Conservation (phyloP, 1,140 invertebrate genomes). For the Drosophila pseudoananassae region DNA sequence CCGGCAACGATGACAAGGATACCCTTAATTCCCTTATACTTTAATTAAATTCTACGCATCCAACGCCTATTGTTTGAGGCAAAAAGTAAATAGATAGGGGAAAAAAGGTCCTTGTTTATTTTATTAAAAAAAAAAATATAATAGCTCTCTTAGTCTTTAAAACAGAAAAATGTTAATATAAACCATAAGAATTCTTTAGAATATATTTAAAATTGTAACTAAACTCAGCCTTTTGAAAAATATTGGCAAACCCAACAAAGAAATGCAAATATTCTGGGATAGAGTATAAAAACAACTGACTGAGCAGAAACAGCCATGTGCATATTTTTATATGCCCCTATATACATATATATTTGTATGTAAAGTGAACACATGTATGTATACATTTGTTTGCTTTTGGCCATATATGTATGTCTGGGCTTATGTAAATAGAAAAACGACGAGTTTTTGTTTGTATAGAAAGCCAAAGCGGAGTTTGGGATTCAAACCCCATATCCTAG, state of each 20-base stretch:
- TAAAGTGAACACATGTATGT: slow-evolving; percentile 11
- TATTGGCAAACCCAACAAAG: neutral
- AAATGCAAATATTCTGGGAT: slow-evolving; percentile 32
- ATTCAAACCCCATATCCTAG: slow-evolving; percentile 6
- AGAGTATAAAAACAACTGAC: slow-evolving; percentile 41
- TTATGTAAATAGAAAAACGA: slow-evolving; percentile 70
- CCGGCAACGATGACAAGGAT: slow-evolving; percentile 1
- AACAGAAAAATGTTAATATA: too few relatives aligned
- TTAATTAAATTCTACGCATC: slow-evolving; percentile 10
- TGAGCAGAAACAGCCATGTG: slow-evolving; percentile 56
- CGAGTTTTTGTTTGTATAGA: slow-evolving; percentile 67
- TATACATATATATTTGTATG: slow-evolving; percentile 15
- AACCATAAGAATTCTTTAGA: too few relatives aligned
- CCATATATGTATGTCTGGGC: slow-evolving; percentile 35
- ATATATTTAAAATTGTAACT: too few relatives aligned
- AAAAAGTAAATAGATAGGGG: neutral
- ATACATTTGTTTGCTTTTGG: slow-evolving; percentile 27
- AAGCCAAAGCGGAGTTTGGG: slow-evolving; percentile 31
- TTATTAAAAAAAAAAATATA: neutral
- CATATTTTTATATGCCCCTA: slow-evolving; percentile 41
- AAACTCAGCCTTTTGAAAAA: neutral
- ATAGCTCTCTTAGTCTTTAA: too few relatives aligned
- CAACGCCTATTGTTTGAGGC: neutral
- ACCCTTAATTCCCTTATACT: slow-evolving; percentile 9
- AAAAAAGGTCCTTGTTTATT: neutral